Percentiles rank a stretch among this genome's conserved stretches.
Conservation (phyloP, 2,113 vertebrate genomes). For the Strigops habroptila region DNA sequence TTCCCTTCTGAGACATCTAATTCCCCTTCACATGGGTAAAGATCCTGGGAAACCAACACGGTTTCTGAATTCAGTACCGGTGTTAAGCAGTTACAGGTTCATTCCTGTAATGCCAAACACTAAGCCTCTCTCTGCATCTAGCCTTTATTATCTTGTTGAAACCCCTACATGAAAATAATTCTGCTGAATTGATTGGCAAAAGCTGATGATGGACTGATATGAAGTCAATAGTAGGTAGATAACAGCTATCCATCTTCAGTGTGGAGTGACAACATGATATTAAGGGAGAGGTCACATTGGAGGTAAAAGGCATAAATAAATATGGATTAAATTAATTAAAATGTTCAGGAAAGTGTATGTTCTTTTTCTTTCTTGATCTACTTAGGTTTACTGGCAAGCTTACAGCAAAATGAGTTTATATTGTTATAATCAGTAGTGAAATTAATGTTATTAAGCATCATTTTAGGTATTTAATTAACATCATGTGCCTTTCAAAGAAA, state of each 20-base stretch:
- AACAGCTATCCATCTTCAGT: neutral
- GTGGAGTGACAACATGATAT: neutral
- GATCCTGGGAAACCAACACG: neutral
- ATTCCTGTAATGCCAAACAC: neutral
- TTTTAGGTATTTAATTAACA: conserved; percentile 40
- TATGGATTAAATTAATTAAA: neutral
- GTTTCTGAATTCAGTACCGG: neutral
- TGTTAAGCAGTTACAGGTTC: neutral
- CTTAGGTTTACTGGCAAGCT: neutral
- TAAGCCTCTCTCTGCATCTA: neutral
- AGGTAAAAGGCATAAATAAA: neutral
- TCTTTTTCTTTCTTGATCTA: neutral
- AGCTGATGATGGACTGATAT: neutral
- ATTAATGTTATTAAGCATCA: conserved; percentile 31
- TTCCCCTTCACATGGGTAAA: neutral
- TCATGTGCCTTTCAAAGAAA: conserved; percentile 38
- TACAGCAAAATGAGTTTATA: conserved; percentile 19
- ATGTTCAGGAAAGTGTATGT: neutral
- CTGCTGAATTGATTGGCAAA: neutral
- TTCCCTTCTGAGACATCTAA: neutral
- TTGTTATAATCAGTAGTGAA: conserved; percentile 56
- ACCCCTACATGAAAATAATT: neutral
- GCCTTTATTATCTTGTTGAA: neutral
- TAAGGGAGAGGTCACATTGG: neutral
- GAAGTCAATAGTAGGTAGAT: neutral